A percentile compares a stretch with the other conserved stretches of the same genome.
These are phyloP conservation scores for Glossophaga mutica DNA, from an alignment of 2,797 vertebrate species.

Conservation along the genomic window DNA sequence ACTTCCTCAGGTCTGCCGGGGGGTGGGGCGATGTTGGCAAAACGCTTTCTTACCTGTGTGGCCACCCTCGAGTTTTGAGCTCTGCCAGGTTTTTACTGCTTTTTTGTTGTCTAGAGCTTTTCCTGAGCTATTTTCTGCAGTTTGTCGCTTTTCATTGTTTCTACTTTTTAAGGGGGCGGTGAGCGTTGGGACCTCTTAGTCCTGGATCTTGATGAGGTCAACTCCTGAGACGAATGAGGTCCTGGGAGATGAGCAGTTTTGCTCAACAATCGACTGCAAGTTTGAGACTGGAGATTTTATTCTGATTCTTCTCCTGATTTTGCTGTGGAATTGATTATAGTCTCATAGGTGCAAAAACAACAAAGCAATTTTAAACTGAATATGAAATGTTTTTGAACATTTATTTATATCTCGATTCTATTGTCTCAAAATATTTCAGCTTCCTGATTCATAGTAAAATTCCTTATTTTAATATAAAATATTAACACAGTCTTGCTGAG, in stretches of 20 bases:
- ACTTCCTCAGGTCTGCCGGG: neutral
- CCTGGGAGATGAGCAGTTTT: neutral
- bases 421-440: conserved; percentile 23
- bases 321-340: neutral
- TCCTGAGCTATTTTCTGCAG: neutral
- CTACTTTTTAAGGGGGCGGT: neutral
- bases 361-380: conserved; percentile 21
- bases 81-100: neutral
- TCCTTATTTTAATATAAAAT: conserved; percentile 50
- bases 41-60: neutral
- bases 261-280: neutral
- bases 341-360: neutral
- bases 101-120: neutral
- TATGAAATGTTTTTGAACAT: conserved; percentile 24
- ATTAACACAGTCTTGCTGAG: conserved; percentile 51
- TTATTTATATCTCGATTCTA: conserved; percentile 36
- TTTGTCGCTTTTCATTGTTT: neutral
- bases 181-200: neutral
- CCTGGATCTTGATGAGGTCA: neutral
- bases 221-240: neutral
- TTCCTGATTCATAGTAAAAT: conserved; percentile 24
- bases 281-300: neutral
- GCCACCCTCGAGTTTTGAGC: neutral
- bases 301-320: neutral
- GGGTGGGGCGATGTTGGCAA: neutral